phyloP scores from a whole-genome alignment of 1,140 invertebrate species.

The Trachymyrmex cornetzi region DNA sequence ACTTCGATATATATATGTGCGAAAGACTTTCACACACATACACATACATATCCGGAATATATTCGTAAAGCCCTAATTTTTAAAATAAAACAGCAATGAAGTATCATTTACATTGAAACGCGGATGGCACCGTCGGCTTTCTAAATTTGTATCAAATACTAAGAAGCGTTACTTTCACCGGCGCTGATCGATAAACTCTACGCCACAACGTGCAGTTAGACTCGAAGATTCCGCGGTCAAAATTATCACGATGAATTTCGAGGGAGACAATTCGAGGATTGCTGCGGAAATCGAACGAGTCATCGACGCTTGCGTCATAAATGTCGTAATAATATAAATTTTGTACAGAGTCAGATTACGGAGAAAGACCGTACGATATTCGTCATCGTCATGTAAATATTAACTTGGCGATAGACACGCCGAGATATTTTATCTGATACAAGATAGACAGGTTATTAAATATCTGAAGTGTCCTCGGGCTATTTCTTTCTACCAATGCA shows the following conservation, averaged over 20 bases:
- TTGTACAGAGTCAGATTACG: not conserved
- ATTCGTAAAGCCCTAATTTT: not conserved
- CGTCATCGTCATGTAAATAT: constrained; percentile 18
- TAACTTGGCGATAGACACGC: constrained; percentile 6
- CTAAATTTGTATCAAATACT: constrained; percentile 82
- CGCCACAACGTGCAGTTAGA: constrained; percentile 39
- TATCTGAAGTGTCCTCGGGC: not conserved
- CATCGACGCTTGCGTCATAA: not conserved
- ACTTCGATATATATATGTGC: not conserved
- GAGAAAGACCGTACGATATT: not conserved
- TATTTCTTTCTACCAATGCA: constrained; percentile 6
- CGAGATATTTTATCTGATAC: constrained; percentile 15
- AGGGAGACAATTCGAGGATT: not conserved
- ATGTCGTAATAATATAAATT: not conserved
- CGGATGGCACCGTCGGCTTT: constrained; percentile 75
- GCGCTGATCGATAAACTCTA: constrained; percentile 74
- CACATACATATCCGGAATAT: not conserved
- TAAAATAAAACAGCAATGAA: constrained; percentile 9
- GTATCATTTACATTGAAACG: constrained; percentile 11
- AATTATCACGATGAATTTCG: constrained; percentile 39
- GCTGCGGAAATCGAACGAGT: not conserved
- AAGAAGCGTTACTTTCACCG: constrained; percentile 80
- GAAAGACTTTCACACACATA: not conserved
- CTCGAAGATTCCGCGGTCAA: constrained; percentile 43
- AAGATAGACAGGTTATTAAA: constrained; percentile 1